Percentiles rank a stretch among this genome's conserved stretches.
These are phyloP conservation scores for Trissolcus basalis DNA, from an alignment of 1,140 invertebrate species.

Conservation along the genomic window DNA sequence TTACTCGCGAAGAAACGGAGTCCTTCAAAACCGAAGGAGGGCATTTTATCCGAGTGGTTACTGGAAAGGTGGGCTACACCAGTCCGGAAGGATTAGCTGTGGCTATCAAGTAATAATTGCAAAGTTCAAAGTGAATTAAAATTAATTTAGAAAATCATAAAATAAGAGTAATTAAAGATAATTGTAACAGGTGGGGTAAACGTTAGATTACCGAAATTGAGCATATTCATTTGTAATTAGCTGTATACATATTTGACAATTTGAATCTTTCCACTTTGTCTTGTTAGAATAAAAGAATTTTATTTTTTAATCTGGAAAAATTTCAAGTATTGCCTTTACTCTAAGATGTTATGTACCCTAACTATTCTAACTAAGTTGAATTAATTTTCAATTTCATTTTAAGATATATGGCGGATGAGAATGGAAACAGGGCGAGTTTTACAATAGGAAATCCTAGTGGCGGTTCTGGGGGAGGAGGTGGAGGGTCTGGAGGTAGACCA, in stretches of 20 bases:
- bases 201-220: too few species aligned
- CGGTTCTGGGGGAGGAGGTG: conserved; percentile 30
- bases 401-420: conserved; percentile 74
- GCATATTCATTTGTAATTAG: too few species aligned
- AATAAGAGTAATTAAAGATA: too few species aligned
- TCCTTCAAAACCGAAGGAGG: conserved; percentile 69
- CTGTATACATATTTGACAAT: conserved; percentile 1
- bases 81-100: conserved; percentile 73
- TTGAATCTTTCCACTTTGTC: too few species aligned
- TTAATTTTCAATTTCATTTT: conserved; percentile 1
- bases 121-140: conserved; percentile 2
- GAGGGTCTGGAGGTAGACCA: conserved; percentile 19
- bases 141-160: background rate
- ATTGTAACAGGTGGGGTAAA: too few species aligned
- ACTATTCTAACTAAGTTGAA: too few species aligned
- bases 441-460: conserved; percentile 63
- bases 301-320: too few species aligned
- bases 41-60: conserved; percentile 65
- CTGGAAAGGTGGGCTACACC: conserved; percentile 68
- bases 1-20: conserved; percentile 64
- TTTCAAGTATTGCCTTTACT: too few species aligned
- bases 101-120: conserved; percentile 70
- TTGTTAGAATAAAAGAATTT: too few species aligned
- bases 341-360: too few species aligned
- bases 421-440: conserved; percentile 72